Percentiles rank a stretch among this genome's conserved stretches.
Conservation (phyloP, 2,797 vertebrate species). For the Premnoplex brunnescens region DNA sequence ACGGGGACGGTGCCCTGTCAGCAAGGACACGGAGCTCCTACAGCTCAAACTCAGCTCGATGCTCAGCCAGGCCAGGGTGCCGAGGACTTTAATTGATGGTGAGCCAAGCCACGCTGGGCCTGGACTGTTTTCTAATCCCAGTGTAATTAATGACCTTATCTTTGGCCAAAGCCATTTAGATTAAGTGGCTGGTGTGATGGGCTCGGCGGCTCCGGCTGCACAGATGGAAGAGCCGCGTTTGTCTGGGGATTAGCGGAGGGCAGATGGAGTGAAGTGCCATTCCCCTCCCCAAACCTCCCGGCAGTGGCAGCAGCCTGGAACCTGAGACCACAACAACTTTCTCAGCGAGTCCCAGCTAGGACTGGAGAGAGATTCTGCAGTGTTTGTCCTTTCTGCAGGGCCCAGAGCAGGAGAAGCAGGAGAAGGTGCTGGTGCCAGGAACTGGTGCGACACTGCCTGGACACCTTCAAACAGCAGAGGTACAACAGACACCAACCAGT, state of each 20-base stretch:
- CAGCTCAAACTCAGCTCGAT: accelerated
- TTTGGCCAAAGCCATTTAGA: conserved; percentile 70
- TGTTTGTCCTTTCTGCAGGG: neutral
- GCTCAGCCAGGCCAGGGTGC: neutral
- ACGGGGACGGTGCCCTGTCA: accelerated
- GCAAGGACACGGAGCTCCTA: neutral
- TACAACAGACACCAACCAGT: too few relatives aligned
- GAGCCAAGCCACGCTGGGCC: conserved; percentile 3
- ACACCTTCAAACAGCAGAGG: neutral
- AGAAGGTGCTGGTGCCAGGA: neutral
- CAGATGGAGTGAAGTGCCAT: conserved; percentile 38
- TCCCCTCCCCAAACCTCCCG: neutral
- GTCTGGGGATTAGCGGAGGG: conserved; percentile 49
- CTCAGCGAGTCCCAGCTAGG: neutral
- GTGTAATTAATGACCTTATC: conserved; percentile 72
- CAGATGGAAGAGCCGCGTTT: conserved; percentile 50
- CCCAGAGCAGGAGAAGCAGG: neutral
- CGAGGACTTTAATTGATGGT: neutral
- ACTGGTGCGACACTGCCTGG: neutral
- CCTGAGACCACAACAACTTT: conserved; percentile 25
- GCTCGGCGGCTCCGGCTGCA: conserved; percentile 7
- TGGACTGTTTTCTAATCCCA: conserved; percentile 36
- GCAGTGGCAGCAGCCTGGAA: neutral
- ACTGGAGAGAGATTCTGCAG: neutral
- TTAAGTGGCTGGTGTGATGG: conserved; percentile 49